These are phyloP conservation scores for Iphiclides podalirius DNA, from an alignment of 2,888 invertebrate species.

Conservation along the genomic window DNA sequence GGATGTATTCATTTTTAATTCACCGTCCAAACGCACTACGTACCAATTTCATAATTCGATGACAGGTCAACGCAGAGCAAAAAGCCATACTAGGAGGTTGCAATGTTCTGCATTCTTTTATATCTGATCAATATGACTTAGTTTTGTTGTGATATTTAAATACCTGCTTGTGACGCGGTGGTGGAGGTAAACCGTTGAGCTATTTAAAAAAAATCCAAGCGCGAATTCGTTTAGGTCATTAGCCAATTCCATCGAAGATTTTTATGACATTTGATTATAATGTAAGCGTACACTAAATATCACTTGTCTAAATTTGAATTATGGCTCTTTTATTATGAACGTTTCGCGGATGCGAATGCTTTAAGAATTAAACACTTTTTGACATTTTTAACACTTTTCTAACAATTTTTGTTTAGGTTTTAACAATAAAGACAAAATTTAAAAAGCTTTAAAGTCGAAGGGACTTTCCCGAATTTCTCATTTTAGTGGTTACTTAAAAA, in stretches of 20 bases:
- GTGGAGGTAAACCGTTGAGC: constrained; percentile 55
- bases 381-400: too few species aligned
- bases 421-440: too few species aligned
- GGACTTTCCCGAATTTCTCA: too few species aligned
- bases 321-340: too few species aligned
- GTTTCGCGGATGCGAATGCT: too few species aligned
- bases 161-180: constrained; percentile 30
- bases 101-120: constrained; percentile 30
- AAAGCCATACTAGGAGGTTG: constrained; percentile 18
- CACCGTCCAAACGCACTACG: constrained; percentile 25
- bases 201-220: constrained; percentile 13
- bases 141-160: constrained; percentile 26
- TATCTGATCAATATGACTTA: constrained; percentile 32
- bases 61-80: constrained; percentile 28
- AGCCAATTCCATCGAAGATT: constrained; percentile 3
- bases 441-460: too few species aligned
- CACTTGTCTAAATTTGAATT: too few species aligned
- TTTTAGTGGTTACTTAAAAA: too few species aligned
- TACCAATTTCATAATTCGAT: constrained; percentile 38
- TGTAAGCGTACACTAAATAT: too few species aligned
- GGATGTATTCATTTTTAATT: not conserved
- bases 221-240: not conserved
- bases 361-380: too few species aligned
- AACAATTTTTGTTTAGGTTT: too few species aligned
- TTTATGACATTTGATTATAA: not conserved